Conservation (phyloP, 1,140 invertebrate genomes). For the Manduca sexta region DNA sequence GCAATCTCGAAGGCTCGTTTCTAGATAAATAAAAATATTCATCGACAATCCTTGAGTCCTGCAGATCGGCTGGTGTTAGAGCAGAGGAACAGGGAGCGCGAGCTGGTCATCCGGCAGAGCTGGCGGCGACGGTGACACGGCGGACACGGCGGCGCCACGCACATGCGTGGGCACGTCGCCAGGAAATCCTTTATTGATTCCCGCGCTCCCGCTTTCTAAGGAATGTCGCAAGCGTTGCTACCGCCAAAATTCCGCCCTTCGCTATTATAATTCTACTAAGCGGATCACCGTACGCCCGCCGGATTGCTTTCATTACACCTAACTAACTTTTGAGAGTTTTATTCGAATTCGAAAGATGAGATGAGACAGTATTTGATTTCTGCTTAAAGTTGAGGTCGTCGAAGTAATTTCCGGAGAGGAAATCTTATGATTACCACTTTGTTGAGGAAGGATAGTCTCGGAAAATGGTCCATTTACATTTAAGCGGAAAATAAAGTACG, state of each 20-base stretch:
- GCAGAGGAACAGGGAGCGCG: background rate
- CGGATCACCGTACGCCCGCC: slow-evolving; percentile 34
- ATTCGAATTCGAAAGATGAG: slow-evolving; percentile 2
- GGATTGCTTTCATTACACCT: slow-evolving; percentile 36
- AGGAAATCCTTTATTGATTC: slow-evolving; percentile 73
- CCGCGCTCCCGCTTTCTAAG: slow-evolving; percentile 65
- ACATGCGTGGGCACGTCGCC: slow-evolving; percentile 70
- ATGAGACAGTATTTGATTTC: slow-evolving; percentile 2
- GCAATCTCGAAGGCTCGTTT: no score
- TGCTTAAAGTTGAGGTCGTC: slow-evolving; percentile 1
- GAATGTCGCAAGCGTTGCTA: slow-evolving; percentile 65
- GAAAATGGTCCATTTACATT: no score
- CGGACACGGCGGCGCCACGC: slow-evolving; percentile 40
- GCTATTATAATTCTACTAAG: slow-evolving; percentile 48
- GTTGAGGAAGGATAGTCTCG: background rate
- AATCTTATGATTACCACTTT: slow-evolving; percentile 3
- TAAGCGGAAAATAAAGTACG: no score
- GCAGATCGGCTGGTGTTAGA: no score
- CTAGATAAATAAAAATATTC: no score
- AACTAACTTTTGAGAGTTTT: slow-evolving; percentile 11
- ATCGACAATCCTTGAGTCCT: no score
- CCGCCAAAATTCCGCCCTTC: slow-evolving; percentile 55
- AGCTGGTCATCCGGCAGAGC: slow-evolving; percentile 4
- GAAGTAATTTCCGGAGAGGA: slow-evolving; percentile 5
- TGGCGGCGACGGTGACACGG: slow-evolving; percentile 10